Evolutionary conservation across 2,888 invertebrate species (phyloP), one percentile per base, ranked within the genome.

Genomic region (Eupithecia vulgata): DNA sequence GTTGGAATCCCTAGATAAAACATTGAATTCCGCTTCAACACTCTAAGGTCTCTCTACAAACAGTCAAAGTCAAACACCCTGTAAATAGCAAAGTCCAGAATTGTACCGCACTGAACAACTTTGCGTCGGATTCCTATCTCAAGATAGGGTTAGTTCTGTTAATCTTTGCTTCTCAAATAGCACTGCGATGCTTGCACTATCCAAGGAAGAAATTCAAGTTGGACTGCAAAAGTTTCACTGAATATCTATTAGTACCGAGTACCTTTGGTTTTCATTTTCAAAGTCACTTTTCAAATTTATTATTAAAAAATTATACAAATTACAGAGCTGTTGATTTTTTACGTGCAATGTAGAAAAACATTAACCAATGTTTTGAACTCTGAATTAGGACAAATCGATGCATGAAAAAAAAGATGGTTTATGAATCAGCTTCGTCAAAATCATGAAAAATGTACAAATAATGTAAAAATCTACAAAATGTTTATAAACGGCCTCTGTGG

Each of bases 141-240:
- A 64, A 75, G 75, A 72, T 68, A 70, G 72, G 67, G 67, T 69
- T 65, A 70, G 72, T 75, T 75, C 61, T 67, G 70, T 72, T 75
- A 75, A 75, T 75, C 72, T 75, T 67, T 40, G 67, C 72, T 68
- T 67, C 70, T 70, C 72, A 72, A 75, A 72, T 65, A 75, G 67
- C 67, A 64, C 72, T 65, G 37, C 65, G 45, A 62, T 70, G 67
- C 69, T 70, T 72, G 70, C 68, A 35, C 40, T 34, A 64, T 61
- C n/a, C 65, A 67, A 37, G 64, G 69, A 67, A 69, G 40, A 71
- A 48, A 17, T 35, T 68, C 48, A 62, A 57, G 37, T 35, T 52
- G n/a, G 13, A 25, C 37, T 48, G 13, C 8, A 17, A 30, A 64
- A 40, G 61, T 52, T 71, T 67, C 71, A 67, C 62, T 67, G 35